Evolutionary conservation across 2,888 invertebrate species (phyloP).

Genomic region (Magallana nippona): DNA sequence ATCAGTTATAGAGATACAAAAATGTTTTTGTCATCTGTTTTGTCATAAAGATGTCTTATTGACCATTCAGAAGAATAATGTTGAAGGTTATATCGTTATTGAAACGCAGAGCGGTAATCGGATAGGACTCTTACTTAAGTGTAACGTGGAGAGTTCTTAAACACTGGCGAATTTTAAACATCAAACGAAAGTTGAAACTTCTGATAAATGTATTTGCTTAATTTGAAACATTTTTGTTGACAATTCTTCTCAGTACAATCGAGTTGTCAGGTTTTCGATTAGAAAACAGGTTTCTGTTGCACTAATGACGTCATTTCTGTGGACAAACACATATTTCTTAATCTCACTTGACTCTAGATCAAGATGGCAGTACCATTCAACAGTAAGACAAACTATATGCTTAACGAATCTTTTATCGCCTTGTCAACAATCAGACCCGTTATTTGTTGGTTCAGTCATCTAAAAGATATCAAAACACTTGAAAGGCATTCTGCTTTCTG

Average conservation of each 20-base stretch:
- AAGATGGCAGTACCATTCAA: background rate
- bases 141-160: background rate
- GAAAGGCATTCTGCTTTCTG: background rate
- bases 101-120: too few species aligned
- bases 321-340: background rate
- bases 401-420: background rate
- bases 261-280: background rate
- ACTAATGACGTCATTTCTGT: background rate
- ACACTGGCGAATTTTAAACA: background rate
- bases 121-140: too few species aligned
- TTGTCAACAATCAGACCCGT: background rate
- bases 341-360: constrained; percentile 11
- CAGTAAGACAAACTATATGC: background rate
- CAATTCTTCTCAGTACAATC: background rate
- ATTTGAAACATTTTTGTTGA: constrained; percentile 18
- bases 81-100: too few species aligned
- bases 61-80: too few species aligned
- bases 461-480: background rate
- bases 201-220: constrained; percentile 4
- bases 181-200: constrained; percentile 15
- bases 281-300: background rate
- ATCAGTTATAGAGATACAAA: background rate
- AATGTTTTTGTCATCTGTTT: background rate
- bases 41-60: too few species aligned
- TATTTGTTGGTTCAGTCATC: background rate